Percentiles rank a stretch among this genome's conserved stretches.
These are phyloP conservation scores for Drosophila prosaltans DNA, from an alignment of 1,140 invertebrate genomes.

Conservation along the genomic window DNA sequence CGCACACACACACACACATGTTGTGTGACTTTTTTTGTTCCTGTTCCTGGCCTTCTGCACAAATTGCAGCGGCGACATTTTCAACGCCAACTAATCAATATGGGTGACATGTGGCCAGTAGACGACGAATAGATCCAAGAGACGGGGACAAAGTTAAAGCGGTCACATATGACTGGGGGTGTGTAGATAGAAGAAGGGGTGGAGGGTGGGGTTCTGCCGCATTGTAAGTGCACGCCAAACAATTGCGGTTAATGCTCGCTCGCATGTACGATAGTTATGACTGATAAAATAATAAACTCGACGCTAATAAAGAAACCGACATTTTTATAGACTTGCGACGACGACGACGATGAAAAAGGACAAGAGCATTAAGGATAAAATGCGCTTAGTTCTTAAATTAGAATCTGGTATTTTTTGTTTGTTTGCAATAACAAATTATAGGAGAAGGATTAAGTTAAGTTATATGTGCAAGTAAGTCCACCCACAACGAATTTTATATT, in stretches of 20 bases:
- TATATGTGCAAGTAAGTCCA: too few relatives aligned
- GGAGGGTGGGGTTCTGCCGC: neutral
- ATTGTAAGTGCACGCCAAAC: conserved; percentile 69
- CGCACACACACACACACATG: neutral
- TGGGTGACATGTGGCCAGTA: conserved; percentile 48
- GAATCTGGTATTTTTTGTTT: neutral
- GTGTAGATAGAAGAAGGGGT: neutral
- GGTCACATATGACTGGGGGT: too few relatives aligned
- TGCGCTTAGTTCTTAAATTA: neutral
- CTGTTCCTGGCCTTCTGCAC: conserved; percentile 48
- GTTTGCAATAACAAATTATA: neutral
- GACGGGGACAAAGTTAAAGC: too few relatives aligned
- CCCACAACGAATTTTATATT: too few relatives aligned
- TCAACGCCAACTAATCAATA: conserved; percentile 79
- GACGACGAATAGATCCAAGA: neutral
- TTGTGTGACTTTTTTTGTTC: neutral
- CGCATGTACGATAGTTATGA: conserved; percentile 72
- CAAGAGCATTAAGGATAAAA: neutral
- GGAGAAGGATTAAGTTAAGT: neutral
- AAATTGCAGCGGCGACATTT: conserved; percentile 74
- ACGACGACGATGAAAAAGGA: conserved; percentile 5
- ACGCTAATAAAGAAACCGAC: conserved; percentile 6
- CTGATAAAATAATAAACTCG: conserved; percentile 77
- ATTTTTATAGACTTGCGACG: conserved; percentile 10
- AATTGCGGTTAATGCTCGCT: conserved; percentile 73